Evolutionary conservation across 35 echinoderm and acorn worm genomes (phyloP), one percentile per base, ranked within the genome.

Genomic region (Nesometra sesokonis): DNA sequence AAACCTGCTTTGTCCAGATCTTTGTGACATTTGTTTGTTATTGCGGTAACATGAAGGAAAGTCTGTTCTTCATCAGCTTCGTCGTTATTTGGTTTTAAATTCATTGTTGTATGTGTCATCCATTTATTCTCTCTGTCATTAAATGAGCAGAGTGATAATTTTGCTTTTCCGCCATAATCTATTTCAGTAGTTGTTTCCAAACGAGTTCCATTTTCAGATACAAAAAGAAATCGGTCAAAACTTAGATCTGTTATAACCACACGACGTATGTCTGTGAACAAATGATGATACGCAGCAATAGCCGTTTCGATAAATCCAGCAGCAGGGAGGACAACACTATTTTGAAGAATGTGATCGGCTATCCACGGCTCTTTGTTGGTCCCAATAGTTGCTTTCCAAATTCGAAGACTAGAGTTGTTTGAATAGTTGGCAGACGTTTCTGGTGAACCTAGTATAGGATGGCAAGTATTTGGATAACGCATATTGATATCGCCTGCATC

Each of bases 171-270:
- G 0, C 38, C 13, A 7, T 13, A 17, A 19, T 35, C 27, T 11
- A 38, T 38, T 39, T 83, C 81, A 27, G 37, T 34, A 13, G 81
- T 83, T 36, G 81, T 83, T 13, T 35, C 27, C 13, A 38, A 17
- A 4, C 5, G 0, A 27, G 81, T 67, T 9, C 1, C 34, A 5
- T 34, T 23, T 8, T 4, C 35, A 30, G 81, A 38, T 0, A 38
- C 35, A 83, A 83, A 83, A 30, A 83, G 81, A 37, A 83, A 83
- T 11, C 81, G 8, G 34, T 83, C 81, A 83, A 83, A 83, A 17
- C 11, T 13, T 7, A 83, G 81, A 83, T 83, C 37, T 21, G 4
- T 3, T 0, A 83, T 35, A 19, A 7, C 33, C 0, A 83, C 37
- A 0, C 11, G 17, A 17, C 17, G 7, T 7, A 15, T 1, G 30